Base-by-base conservation (phyloP, 2,888 invertebrate genomes). In the Uloborus plumipes region DNA sequence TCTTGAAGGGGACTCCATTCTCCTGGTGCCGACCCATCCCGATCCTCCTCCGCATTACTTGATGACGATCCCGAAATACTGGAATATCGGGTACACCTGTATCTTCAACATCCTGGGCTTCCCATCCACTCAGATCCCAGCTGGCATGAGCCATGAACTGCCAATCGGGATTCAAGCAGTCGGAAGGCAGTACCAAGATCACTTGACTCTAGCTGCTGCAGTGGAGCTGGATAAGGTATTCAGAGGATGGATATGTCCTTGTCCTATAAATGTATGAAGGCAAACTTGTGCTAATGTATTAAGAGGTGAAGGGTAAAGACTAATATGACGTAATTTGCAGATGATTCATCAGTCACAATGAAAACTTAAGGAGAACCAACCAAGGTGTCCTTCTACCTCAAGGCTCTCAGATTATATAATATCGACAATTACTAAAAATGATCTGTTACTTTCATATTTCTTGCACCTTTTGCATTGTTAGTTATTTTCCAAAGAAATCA, bases 1-100 rank as follows among this genome's bases (percentile, higher is more conserved):
- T 22, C 58, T 81, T 11, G 13, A 65, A 11, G 89, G 91, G 47
- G 92, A 97, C 88, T 97, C 96, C 0, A 93, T 98, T 3, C 92
- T 98, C 84, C 89, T 98, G 47, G 96, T 94, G 88, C 97, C 97
- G 0, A 93, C 95, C 0, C 95, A 96, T 90, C 97, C 97, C 1
- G 94, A 94, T 15, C 92, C 94, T 13, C 96, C 97, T 0, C 95
- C 94, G 0, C 94, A 95, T 88, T 97, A 97, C 89, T 93, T 94
- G 87, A 95, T 97, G 88, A 94, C 96, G 0, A 88, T 97, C 31
- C 87, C 93, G 22, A 93, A 93, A 86, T 92, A 95, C 14, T 92
- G 95, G 85, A 97, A 97, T 88, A 96, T 96, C 88, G 91, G 92
- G 7, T 97, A 97, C 88, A 95, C 96, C 0, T 93, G 92, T 26